Evolutionary conservation across 2,113 vertebrate species (phyloP), one percentile per base, ranked within the genome.

Genomic region (Muscicapa adusta): DNA sequence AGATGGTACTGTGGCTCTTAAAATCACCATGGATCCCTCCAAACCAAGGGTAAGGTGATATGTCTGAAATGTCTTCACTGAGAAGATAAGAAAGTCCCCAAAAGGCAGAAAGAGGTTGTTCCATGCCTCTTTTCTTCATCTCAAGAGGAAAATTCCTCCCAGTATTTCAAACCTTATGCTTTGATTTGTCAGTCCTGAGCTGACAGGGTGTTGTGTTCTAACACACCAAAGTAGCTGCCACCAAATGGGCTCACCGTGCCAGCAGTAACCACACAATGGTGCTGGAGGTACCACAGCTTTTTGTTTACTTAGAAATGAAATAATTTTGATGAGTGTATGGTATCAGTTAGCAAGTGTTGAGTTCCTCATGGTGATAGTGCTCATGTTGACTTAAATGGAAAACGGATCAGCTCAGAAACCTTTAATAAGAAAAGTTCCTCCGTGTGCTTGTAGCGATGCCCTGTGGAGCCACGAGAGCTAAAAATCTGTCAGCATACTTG

Each of bases 341-440:
- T 95, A 94, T 91, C 89, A 73, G 89, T 96, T 96, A 96, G 91
- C 88, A 78, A 94, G 91, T 73, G 77, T 53, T 96, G 95, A 93
- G 77, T 76, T 93, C 89, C 91, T 93, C 76, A 60, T 84, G 80
- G 75, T 92, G 83, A 75, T 95, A 48, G n/a, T 87, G 76, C 68
- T 95, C 77, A 57, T 85, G 60, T 93, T 50, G 92, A 65, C 87
- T 93, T 95, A 93, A 94, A 94, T 86, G 87, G 92, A 93, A 96
- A 95, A 96, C 0, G 63, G 58, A 83, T 85, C 86, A 89, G 50
- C 87, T 94, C 87, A 94, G 85, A 95, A 91, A 91, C 57, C 54
- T 94, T 92, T 93, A 94, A 94, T 90, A 29, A 85, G 93, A 84
- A 88, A 80, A 77, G 85, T 89, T 95, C 79, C 77, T 65, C 24